Evolutionary conservation across 2,888 invertebrate genomes (phyloP).

Genomic region (Aleiodes alternator): DNA sequence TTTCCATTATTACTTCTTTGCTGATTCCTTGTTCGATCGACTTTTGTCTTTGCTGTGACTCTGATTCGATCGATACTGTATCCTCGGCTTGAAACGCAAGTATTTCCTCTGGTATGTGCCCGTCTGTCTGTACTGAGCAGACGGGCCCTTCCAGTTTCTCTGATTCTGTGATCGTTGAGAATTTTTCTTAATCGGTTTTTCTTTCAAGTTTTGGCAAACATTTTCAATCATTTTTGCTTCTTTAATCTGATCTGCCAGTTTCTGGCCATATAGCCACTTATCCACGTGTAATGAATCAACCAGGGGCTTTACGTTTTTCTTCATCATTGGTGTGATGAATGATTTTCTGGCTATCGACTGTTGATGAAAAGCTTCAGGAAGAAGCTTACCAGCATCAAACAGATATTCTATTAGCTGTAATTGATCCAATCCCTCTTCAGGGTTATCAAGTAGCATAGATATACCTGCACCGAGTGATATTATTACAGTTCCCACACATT

Average conservation of each 20-base stretch:
- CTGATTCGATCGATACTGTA: slow-evolving; percentile 7
- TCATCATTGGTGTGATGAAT: slow-evolving; percentile 48
- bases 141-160: no score
- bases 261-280: slow-evolving; percentile 48
- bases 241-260: slow-evolving; percentile 46
- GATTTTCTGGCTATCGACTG: slow-evolving; percentile 40
- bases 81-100: background rate
- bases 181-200: background rate
- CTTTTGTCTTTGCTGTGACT: slow-evolving; percentile 35
- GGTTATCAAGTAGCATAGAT: slow-evolving; percentile 38
- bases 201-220: slow-evolving; percentile 34
- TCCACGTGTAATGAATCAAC: slow-evolving; percentile 39
- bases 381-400: slow-evolving; percentile 45
- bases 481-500: slow-evolving; percentile 42
- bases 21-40: no score
- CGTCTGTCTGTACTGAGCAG: slow-evolving; percentile 14
- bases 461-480: slow-evolving; percentile 41
- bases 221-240: slow-evolving; percentile 45
- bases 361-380: slow-evolving; percentile 46
- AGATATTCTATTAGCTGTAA: slow-evolving; percentile 38
- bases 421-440: slow-evolving; percentile 42
- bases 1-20: no score
- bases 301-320: slow-evolving; percentile 39
- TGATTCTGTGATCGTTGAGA: no score
- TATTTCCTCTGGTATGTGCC: slow-evolving; percentile 34